These are phyloP conservation scores for Hemicordylus capensis DNA, from an alignment of 2,113 vertebrate genomes.

Conservation along the genomic window DNA sequence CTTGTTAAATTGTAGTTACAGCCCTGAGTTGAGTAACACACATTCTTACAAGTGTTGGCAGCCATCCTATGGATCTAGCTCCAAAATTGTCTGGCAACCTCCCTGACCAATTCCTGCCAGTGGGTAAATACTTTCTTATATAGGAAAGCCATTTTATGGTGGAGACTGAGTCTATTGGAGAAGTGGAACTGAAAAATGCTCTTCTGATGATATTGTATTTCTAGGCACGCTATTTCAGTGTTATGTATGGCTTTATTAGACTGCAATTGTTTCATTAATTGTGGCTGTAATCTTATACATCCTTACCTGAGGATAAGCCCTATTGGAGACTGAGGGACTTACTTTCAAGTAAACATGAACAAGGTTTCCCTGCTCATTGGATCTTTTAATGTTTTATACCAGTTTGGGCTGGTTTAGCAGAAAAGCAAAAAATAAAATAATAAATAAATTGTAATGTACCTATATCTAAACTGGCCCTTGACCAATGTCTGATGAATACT, in stretches of 20 bases:
- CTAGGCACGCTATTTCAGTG: not conserved
- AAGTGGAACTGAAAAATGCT: not conserved
- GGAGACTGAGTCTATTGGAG: not conserved
- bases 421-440: not conserved
- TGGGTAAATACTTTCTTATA: not conserved
- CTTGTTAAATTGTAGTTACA: no score
- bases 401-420: not conserved
- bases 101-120: not conserved
- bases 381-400: not conserved
- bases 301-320: no score
- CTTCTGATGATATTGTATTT: not conserved
- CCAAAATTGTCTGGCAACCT: not conserved
- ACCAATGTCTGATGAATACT: no score
- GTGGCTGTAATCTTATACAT: no score
- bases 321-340: no score
- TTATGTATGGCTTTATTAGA: not conserved
- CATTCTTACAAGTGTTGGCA: not conserved
- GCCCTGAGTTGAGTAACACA: no score
- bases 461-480: not conserved
- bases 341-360: no score
- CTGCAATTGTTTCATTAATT: not conserved
- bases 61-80: not conserved
- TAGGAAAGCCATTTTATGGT: not conserved
- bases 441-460: not conserved
- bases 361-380: not conserved